Evolutionary conservation across 2,888 invertebrate species (phyloP), one percentile per base, ranked within the genome.

Genomic region (Aleiodes testaceus): DNA sequence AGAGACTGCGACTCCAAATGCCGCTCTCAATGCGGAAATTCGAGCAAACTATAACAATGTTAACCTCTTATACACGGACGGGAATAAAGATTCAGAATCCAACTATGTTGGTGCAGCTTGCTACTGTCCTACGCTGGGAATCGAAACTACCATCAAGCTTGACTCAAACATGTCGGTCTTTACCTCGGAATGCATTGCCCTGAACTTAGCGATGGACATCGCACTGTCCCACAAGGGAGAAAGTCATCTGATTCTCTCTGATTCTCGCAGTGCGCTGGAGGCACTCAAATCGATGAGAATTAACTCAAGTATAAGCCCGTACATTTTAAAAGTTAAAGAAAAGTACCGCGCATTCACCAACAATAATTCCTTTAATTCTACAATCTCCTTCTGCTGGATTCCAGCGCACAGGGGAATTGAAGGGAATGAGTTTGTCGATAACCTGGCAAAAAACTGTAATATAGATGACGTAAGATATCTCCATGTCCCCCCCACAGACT

Each of bases 371-470:
- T 18, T 59, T 11, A 69, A 47, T 14, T 59, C 18, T 7, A 49
- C 59, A 36, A 64, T 74, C 0, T 59, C 52, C 11, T 65, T 74
- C 18, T 14, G 11, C n/a, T 74, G 64, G 72, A 55, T 74, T 30
- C 74, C 72, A 20, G 42, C 72, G 0, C 72, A 74, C 42, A 66
- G 11, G 7, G 67, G 69, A 18, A 72, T 69, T 14, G 45, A 30
- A n/a, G 74, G 74, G 6, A 69, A 74, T 36, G 72, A 72, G 47
- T 16, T 16, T 9, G 72, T 69, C 6, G 73, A 71, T 14, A 42
- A 30, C 36, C 53, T 59, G 14, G 74, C 70, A 2, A 70, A 70
- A 42, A 45, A 53, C 9, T 2, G 70, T 66, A 16, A 14, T n/a
- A 52, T 16, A 11, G 47, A 14, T 12, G 4, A 18, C 12, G 30